phyloP scores from a whole-genome alignment of 2,113 vertebrate genomes.

The Acanthochromis polyacanthus region DNA sequence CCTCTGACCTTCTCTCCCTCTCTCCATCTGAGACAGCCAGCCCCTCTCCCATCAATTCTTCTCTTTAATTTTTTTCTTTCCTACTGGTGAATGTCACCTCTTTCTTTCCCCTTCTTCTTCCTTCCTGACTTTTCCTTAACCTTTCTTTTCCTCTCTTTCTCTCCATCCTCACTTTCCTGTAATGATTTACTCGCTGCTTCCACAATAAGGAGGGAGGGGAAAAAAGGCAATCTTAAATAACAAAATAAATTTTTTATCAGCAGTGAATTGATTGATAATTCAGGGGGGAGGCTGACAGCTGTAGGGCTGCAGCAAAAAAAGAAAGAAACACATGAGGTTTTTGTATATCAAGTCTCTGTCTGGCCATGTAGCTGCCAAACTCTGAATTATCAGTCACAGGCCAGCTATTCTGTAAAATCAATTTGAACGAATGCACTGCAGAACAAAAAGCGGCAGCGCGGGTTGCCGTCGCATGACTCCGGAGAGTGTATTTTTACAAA shows the following conservation, averaged over 20 bases:
- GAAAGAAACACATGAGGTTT: slow-evolving; percentile 30
- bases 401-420: slow-evolving; percentile 46
- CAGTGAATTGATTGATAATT: slow-evolving; percentile 67
- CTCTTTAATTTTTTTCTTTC: slow-evolving; percentile 45
- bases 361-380: slow-evolving; percentile 56
- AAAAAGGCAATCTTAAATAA: slow-evolving; percentile 53
- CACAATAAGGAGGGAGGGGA: slow-evolving; percentile 15
- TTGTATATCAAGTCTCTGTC: slow-evolving; percentile 33
- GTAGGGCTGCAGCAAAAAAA: slow-evolving; percentile 23
- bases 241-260: slow-evolving; percentile 65
- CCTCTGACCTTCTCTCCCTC: slow-evolving; percentile 72
- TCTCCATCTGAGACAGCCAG: slow-evolving; percentile 49
- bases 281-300: slow-evolving; percentile 56
- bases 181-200: slow-evolving; percentile 61
- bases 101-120: neutral
- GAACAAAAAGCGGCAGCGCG: slow-evolving; percentile 33
- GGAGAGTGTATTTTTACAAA: slow-evolving; percentile 3
- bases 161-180: slow-evolving; percentile 24
- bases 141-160: slow-evolving; percentile 18
- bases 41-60: slow-evolving; percentile 59
- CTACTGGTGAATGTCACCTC: slow-evolving; percentile 66
- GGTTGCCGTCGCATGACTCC: slow-evolving; percentile 34
- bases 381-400: slow-evolving; percentile 43
- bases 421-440: slow-evolving; percentile 32
- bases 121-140: slow-evolving; percentile 35